A percentile compares a stretch with the other conserved stretches of the same genome.
These are phyloP conservation scores for Peromyscus californicus DNA, from an alignment of 2,113 vertebrate genomes.

Conservation along the genomic window DNA sequence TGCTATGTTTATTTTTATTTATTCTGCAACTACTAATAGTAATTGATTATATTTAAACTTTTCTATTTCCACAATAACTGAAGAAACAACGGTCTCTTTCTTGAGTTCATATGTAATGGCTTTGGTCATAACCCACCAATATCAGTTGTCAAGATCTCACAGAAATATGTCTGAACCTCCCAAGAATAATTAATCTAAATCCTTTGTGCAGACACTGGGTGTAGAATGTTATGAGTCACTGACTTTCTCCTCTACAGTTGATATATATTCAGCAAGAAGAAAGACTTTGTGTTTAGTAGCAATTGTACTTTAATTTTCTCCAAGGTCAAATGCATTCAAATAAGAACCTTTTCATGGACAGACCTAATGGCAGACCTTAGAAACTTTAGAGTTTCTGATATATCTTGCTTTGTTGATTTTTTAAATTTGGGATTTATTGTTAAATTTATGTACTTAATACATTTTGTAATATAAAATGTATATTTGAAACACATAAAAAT, in stretches of 20 bases:
- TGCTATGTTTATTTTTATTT: constrained; percentile 67
- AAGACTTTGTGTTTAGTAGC: constrained; percentile 79
- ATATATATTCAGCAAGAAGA: constrained; percentile 73
- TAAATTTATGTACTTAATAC: background rate
- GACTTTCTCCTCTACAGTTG: constrained; percentile 80
- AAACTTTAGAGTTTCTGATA: constrained; percentile 78
- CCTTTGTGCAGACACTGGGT: constrained; percentile 78
- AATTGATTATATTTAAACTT: constrained; percentile 55
- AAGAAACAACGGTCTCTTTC: constrained; percentile 45
- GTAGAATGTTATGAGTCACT: constrained; percentile 80
- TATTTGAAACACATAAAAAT: background rate
- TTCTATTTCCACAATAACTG: constrained; percentile 22
- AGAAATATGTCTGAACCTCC: constrained; percentile 78
- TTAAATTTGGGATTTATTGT: background rate
- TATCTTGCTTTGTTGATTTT: constrained; percentile 58
- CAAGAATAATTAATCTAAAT: constrained; percentile 83
- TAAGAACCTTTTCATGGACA: constrained; percentile 71
- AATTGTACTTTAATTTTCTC: constrained; percentile 74
- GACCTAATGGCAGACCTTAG: constrained; percentile 65
- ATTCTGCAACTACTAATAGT: constrained; percentile 65
- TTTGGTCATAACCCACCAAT: constrained; percentile 74
- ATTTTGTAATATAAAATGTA: background rate
- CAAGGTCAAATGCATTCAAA: constrained; percentile 83
- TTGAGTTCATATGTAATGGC: constrained; percentile 48
- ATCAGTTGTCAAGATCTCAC: constrained; percentile 81